phyloP scores from a whole-genome alignment of 35 echinoderm and acorn worm genomes.

The Amphiura filiformis region DNA sequence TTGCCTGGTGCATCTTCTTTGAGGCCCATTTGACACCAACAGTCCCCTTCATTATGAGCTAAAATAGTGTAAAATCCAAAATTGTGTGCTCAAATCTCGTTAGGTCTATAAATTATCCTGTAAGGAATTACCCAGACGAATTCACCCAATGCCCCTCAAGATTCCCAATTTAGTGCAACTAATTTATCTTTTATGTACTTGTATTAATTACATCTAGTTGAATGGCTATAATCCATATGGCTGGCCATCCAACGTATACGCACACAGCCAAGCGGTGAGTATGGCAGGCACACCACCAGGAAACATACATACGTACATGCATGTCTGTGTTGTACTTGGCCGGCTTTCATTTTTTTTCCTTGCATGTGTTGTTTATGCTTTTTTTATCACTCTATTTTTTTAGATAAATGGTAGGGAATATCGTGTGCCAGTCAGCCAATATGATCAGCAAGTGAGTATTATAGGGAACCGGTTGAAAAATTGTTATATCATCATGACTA shows the following conservation, averaged over 20 bases:
- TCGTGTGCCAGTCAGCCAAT: background rate
- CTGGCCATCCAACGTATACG: background rate
- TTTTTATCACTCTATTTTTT: background rate
- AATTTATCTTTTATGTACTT: background rate
- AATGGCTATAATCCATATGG: conserved; percentile 7
- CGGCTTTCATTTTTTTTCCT: conserved; percentile 2
- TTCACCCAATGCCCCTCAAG: too few species aligned
- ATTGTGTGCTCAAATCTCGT: too few species aligned
- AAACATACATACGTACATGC: background rate
- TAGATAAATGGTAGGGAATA: background rate
- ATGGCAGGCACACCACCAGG: background rate
- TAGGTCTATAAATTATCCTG: too few species aligned
- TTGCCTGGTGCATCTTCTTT: too few species aligned
- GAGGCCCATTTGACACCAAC: too few species aligned
- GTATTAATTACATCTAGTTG: background rate
- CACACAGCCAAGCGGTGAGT: conserved; percentile 11
- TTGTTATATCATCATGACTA: too few species aligned
- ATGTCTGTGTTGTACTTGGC: background rate
- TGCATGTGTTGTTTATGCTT: background rate
- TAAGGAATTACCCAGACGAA: too few species aligned
- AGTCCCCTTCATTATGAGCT: too few species aligned
- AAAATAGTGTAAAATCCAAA: too few species aligned
- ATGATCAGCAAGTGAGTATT: background rate
- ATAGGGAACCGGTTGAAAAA: too few species aligned
- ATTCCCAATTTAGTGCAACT: too few species aligned